Evolutionary conservation across 2,797 vertebrate species (phyloP), one percentile per base, ranked within the genome.

Genomic region (Hyperoplus lanceolatus): DNA sequence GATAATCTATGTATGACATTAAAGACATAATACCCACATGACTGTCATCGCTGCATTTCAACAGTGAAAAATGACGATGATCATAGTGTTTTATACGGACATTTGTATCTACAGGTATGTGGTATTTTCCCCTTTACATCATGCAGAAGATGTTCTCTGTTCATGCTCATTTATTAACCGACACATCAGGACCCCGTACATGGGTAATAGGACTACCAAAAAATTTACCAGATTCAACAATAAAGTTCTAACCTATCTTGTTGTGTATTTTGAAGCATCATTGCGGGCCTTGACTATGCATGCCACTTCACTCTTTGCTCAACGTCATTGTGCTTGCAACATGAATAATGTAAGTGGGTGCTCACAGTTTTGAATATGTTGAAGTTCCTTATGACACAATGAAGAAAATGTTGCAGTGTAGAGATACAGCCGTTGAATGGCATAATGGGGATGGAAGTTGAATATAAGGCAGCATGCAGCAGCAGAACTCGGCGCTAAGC

Each of bases 61-160:
- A 72, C 80, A 79, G 82, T 81, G 68, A 73, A 73, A 50, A 59
- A 46, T 85, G 80, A 81, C 73, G 16, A 46, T 72, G 55, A 85
- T 77, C 70, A 81, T 86, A 53, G 65, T 87, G 70, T 91, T 93
- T 93, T 95, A 77, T 90, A 92, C 85, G 61, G 70, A 88, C 81
- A 76, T 91, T 92, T 92, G 83, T 90, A 90, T 64, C 73, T 70
- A 86, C 70, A 90, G 77, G 77, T 90, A 86, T 87, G 77, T 91
- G 82, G 65, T 89, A 84, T 93, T 90, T 93, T 87, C 43, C 43
- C 43, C 43, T 45, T 45, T 45, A 45, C 43, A 45, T 45, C 43
- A 45, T 45, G 43, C 43, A 45, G 10, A 45, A 29, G 29, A 29
- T 29, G 29, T 29, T 29, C 29, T 29, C 29, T 29, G 29, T 29